These are phyloP conservation scores for Artemia franciscana DNA, from an alignment of 1,140 invertebrate genomes.

Conservation along the genomic window DNA sequence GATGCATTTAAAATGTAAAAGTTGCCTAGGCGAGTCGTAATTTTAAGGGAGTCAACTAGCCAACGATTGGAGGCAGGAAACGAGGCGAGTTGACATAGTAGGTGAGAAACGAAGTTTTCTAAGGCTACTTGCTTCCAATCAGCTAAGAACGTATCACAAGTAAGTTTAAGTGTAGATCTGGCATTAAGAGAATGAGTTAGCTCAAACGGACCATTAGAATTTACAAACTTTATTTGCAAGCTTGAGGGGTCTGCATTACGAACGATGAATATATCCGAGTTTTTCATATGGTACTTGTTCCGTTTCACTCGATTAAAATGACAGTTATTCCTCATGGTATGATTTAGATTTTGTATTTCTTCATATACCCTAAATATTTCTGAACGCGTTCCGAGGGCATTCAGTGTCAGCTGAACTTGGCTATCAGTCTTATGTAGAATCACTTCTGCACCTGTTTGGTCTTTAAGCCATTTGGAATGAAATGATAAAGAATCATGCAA, in stretches of 20 bases:
- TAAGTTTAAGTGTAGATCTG: background rate
- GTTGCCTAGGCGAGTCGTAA: background rate
- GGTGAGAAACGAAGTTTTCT: slow-evolving; percentile 1
- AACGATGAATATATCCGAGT: background rate
- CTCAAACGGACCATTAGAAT: background rate
- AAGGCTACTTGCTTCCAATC: background rate
- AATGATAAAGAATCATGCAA: background rate
- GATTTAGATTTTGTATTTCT: background rate
- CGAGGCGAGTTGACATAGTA: background rate
- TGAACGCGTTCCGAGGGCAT: background rate
- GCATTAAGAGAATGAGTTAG: background rate
- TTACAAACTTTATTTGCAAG: background rate
- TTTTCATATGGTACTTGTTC: background rate
- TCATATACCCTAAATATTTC: slow-evolving; percentile 2
- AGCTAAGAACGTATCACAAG: background rate
- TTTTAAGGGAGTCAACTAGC: background rate
- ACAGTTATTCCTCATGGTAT: background rate
- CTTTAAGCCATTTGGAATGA: background rate
- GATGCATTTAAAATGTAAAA: background rate
- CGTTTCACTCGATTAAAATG: background rate
- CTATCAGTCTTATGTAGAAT: background rate
- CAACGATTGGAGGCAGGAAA: background rate
- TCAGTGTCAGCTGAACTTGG: background rate
- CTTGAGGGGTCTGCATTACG: background rate
- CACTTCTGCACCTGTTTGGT: background rate